Percentiles rank a stretch among this genome's conserved stretches.
Conservation (phyloP, 2,888 invertebrate genomes). For the Poecilus cupreus region DNA sequence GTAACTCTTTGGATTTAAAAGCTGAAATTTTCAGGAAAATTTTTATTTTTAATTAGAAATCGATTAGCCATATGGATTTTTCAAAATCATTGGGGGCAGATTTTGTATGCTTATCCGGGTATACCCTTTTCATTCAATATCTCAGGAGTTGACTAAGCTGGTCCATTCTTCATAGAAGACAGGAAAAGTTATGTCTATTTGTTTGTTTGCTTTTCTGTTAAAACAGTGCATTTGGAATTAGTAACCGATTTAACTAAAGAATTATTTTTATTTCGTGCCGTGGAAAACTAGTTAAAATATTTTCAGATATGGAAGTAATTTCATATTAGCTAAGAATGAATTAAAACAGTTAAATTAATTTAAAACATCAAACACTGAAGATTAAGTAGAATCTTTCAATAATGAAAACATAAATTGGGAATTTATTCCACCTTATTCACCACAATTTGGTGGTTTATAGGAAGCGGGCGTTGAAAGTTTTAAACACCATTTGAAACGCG, state of each 20-base stretch:
- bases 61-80: no score
- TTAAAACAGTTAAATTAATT: background rate
- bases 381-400: background rate
- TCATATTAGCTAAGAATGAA: background rate
- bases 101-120: no score
- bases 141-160: background rate
- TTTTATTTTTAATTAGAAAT: no score
- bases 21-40: no score
- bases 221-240: background rate
- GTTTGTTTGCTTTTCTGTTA: background rate
- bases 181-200: background rate
- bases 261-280: background rate
- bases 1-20: no score
- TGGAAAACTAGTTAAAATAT: background rate
- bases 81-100: no score
- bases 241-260: background rate
- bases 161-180: background rate
- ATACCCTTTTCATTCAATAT: no score
- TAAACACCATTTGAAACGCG: background rate
- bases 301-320: background rate
- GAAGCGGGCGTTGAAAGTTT: background rate
- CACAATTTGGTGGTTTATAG: background rate
- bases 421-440: background rate
- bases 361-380: background rate
- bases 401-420: background rate